Conservation (phyloP, 2,888 invertebrate species). For the Meloe dianella region DNA sequence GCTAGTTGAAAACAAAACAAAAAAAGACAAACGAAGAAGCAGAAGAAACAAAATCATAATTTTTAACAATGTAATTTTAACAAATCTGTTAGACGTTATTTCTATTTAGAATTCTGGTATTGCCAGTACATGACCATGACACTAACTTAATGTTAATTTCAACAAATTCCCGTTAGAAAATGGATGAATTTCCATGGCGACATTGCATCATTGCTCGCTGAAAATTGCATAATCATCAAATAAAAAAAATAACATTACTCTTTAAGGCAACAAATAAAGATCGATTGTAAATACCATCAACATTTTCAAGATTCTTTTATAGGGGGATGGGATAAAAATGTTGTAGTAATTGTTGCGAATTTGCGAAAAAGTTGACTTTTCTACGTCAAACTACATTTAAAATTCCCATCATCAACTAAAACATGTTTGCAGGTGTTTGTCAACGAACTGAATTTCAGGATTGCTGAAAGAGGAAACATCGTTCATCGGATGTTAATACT, state of each 20-base stretch:
- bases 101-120: background rate
- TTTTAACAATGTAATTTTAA: too few species aligned
- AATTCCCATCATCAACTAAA: background rate
- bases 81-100: background rate
- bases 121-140: conserved; percentile 5
- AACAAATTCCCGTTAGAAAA: too few species aligned
- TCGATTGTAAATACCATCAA: background rate
- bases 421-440: conserved; percentile 12
- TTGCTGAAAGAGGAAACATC: background rate
- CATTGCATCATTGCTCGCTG: too few species aligned
- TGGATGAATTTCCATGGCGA: too few species aligned
- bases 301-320: background rate
- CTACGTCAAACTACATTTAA: background rate
- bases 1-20: background rate
- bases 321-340: background rate
- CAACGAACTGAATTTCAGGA: background rate
- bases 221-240: too few species aligned
- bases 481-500: background rate
- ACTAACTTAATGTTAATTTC: too few species aligned
- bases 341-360: background rate
- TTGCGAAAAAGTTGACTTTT: background rate
- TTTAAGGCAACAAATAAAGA: background rate
- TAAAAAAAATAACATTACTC: too few species aligned
- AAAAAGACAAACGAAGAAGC: background rate
- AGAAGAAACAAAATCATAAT: too few species aligned